A percentile compares a stretch with the other conserved stretches of the same genome.
These are phyloP conservation scores for Hippopotamyrus pictus DNA, from an alignment of 2,797 vertebrate genomes.

Conservation along the genomic window DNA sequence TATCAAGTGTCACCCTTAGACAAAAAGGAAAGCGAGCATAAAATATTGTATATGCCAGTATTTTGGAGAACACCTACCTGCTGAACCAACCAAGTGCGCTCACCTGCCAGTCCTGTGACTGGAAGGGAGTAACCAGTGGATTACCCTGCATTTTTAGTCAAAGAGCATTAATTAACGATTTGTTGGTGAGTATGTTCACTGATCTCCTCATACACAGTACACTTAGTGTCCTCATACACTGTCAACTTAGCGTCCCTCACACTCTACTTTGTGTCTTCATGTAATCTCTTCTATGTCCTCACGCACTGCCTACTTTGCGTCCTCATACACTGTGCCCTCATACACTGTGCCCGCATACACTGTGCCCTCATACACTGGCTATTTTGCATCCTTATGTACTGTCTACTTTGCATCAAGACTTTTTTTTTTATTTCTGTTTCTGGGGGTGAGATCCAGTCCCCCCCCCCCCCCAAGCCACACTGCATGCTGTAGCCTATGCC, in stretches of 20 bases:
- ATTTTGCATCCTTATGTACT: not conserved
- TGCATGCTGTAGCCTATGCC: not conserved
- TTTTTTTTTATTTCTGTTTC: not conserved
- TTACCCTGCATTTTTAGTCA: not conserved
- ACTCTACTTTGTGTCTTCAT: not conserved
- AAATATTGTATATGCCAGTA: not conserved
- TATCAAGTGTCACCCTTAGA: not conserved
- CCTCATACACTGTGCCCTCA: not conserved
- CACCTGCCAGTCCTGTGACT: not conserved
- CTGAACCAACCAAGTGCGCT: not conserved
- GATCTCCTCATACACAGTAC: not conserved
- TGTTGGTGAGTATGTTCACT: not conserved
- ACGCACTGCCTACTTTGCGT: too few relatives aligned
- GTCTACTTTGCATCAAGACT: not conserved
- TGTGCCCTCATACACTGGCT: not conserved
- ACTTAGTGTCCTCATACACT: not conserved
- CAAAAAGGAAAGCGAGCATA: not conserved
- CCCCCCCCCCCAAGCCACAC: not conserved
- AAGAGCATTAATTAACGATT: not conserved
- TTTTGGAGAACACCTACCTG: not conserved
- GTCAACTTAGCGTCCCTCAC: not conserved
- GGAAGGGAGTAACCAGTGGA: not conserved
- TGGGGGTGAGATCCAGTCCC: not conserved
- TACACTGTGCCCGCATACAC: too few relatives aligned
- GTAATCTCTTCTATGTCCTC: not conserved